These are phyloP conservation scores for Hipposideros larvatus DNA, from an alignment of 2,797 vertebrate genomes.

Conservation along the genomic window DNA sequence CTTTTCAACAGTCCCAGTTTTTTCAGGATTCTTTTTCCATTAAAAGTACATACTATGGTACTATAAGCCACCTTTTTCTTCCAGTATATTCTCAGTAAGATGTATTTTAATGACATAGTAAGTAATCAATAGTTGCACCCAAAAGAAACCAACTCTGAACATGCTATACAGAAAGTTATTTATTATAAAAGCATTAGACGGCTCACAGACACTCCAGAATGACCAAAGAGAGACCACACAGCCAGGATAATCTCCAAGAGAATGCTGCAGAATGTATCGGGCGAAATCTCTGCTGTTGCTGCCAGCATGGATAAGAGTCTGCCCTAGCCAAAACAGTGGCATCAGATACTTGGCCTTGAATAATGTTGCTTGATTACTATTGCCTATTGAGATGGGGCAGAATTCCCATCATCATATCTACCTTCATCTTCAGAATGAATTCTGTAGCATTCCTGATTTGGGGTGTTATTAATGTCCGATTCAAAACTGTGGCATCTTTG, in stretches of 20 bases:
- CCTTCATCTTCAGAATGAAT: neutral
- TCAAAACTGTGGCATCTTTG: neutral
- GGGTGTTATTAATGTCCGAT: neutral
- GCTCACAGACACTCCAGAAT: neutral
- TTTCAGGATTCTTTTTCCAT: neutral
- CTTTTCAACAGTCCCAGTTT: neutral
- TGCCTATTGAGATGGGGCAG: neutral
- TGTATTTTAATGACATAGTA: neutral
- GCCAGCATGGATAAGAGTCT: neutral
- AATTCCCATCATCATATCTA: neutral
- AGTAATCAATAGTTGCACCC: neutral
- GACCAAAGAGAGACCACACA: neutral
- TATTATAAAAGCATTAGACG: neutral
- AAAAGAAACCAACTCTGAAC: neutral
- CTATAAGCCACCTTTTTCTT: neutral
- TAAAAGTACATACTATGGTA: neutral
- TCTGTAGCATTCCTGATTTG: neutral
- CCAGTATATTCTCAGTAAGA: neutral
- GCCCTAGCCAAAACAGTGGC: neutral
- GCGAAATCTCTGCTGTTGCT: neutral
- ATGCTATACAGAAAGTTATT: conserved; percentile 16
- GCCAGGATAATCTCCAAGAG: neutral
- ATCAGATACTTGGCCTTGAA: neutral
- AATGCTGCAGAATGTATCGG: neutral
- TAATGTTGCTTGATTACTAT: neutral